These are phyloP conservation scores for Halictus ligatus DNA, from an alignment of 2,888 invertebrate species.

Conservation along the genomic window DNA sequence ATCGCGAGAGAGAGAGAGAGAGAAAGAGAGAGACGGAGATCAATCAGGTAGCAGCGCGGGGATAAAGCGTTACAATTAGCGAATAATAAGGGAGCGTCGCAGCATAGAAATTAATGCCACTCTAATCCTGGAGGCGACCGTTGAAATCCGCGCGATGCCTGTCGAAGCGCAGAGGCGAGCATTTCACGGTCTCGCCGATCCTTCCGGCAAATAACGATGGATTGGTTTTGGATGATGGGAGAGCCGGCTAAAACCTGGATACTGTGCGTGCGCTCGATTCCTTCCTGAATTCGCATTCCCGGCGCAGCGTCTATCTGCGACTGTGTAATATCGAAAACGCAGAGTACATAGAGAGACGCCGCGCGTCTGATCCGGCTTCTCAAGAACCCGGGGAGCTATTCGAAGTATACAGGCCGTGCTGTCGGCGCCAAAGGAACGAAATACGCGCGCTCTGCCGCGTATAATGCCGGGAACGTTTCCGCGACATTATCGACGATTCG, in stretches of 20 bases:
- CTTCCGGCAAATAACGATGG: constrained; percentile 68
- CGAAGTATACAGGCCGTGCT: constrained; percentile 55
- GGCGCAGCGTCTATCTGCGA: constrained; percentile 41
- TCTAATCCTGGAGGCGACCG: neutral
- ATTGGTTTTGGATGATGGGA: constrained; percentile 61
- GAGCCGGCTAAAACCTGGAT: constrained; percentile 57
- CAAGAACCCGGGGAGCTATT: constrained; percentile 50
- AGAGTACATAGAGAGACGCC: constrained; percentile 63
- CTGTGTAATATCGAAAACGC: constrained; percentile 67
- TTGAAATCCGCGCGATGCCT: neutral
- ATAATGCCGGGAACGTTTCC: constrained; percentile 63
- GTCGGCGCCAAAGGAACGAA: constrained; percentile 56
- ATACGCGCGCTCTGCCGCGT: constrained; percentile 58
- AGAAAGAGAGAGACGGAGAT: neutral
- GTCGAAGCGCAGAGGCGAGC: constrained; percentile 53
- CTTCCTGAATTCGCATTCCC: constrained; percentile 51
- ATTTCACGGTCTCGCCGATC: constrained; percentile 70
- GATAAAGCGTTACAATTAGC: neutral
- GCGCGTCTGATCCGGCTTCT: constrained; percentile 68
- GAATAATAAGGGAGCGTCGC: neutral
- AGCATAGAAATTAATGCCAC: neutral
- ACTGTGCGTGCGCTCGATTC: constrained; percentile 55
- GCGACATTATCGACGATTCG: constrained; percentile 68
- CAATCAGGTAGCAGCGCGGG: neutral
- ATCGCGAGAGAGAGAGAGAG: neutral